phyloP scores from a whole-genome alignment of 2,888 invertebrate genomes.

The Fabriciana adippe region DNA sequence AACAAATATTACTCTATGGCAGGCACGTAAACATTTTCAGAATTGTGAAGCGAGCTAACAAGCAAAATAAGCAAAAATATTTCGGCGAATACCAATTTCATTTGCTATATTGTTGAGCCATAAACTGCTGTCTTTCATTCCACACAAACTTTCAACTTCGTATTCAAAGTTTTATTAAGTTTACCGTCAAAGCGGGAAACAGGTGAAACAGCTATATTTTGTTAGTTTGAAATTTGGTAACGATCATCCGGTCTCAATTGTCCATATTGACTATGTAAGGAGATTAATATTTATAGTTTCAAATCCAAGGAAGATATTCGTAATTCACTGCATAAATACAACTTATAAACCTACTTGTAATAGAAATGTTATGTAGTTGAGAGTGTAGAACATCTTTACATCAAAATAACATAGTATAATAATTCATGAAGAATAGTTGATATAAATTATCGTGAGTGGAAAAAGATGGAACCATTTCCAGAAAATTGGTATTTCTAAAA shows the following conservation, averaged over 20 bases:
- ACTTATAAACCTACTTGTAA: too few species aligned
- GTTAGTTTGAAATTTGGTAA: slow-evolving; percentile 40
- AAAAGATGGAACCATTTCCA: too few species aligned
- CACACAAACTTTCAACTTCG: slow-evolving; percentile 51
- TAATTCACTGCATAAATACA: background rate
- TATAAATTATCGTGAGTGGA: too few species aligned
- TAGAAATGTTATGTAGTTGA: too few species aligned
- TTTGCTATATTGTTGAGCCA: slow-evolving; percentile 49
- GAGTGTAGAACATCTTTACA: too few species aligned
- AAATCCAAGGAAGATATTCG: slow-evolving; percentile 4
- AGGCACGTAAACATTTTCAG: background rate
- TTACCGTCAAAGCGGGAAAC: slow-evolving; percentile 49
- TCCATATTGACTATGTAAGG: slow-evolving; percentile 13
- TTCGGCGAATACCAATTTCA: slow-evolving; percentile 45
- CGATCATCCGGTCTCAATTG: slow-evolving; percentile 24
- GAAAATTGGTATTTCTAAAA: too few species aligned
- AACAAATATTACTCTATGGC: background rate
- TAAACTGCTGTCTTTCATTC: slow-evolving; percentile 41
- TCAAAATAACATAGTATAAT: too few species aligned
- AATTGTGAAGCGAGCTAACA: slow-evolving; percentile 3
- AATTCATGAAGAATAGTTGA: too few species aligned
- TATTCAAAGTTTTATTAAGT: slow-evolving; percentile 69
- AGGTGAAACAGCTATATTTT: slow-evolving; percentile 36
- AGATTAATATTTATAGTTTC: slow-evolving; percentile 16
- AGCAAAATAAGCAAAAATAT: slow-evolving; percentile 12